These are phyloP conservation scores for Gallinago stenura DNA, from an alignment of 2,797 vertebrate species.

Conservation along the genomic window DNA sequence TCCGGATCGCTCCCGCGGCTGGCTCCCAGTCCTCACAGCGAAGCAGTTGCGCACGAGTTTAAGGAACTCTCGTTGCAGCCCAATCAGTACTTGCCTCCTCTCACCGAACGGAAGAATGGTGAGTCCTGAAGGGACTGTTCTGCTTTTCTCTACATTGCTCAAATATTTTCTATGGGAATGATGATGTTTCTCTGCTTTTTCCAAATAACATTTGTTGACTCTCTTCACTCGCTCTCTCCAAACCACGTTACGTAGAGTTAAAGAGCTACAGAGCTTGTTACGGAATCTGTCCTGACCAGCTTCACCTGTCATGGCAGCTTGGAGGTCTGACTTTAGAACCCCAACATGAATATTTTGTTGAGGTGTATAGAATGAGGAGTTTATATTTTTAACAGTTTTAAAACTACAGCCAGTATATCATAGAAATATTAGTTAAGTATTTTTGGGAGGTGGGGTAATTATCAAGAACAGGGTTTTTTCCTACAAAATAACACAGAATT, in stretches of 20 bases:
- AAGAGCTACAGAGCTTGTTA: background rate
- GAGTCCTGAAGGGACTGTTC: slow-evolving; percentile 49
- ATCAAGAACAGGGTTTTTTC: fast-evolving
- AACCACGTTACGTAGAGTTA: too few species aligned
- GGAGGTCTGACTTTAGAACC: background rate
- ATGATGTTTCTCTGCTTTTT: background rate
- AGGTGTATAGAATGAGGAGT: background rate
- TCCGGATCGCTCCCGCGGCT: slow-evolving; percentile 82
- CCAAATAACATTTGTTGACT: background rate
- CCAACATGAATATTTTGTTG: background rate
- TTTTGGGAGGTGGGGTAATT: background rate
- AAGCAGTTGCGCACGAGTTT: slow-evolving; percentile 94
- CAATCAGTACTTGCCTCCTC: slow-evolving; percentile 87
- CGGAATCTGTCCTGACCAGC: background rate
- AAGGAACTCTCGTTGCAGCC: slow-evolving; percentile 94
- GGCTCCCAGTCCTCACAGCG: slow-evolving; percentile 95
- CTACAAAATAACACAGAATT: background rate
- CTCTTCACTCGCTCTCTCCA: background rate
- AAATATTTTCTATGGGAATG: background rate
- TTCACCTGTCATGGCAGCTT: background rate
- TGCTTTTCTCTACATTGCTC: background rate
- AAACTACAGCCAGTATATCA: background rate
- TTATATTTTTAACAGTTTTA: background rate
- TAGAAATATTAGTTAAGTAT: background rate
- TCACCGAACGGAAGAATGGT: slow-evolving; percentile 96